Evolutionary conservation across 2,888 invertebrate genomes (phyloP).

Genomic region (Zhuqinia jingwanae): DNA sequence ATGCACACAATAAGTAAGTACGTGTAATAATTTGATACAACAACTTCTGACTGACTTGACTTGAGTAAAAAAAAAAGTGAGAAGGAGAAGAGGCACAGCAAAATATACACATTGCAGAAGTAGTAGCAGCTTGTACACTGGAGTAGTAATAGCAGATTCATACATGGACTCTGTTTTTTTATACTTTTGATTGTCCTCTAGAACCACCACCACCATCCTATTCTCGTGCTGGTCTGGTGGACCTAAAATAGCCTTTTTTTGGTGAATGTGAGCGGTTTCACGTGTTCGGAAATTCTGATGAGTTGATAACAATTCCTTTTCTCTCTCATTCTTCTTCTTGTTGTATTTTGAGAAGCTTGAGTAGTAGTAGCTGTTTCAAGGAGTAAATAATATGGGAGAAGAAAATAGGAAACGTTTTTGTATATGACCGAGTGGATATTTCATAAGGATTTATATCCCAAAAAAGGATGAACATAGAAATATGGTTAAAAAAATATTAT

Average conservation of each 20-base stretch:
- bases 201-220: not conserved
- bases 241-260: not conserved
- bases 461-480: not conserved
- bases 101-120: not conserved
- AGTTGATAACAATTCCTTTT: conserved; percentile 52
- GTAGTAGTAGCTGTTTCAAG: conserved; percentile 5
- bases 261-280: conserved; percentile 69
- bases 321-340: not conserved
- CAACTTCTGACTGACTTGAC: conserved; percentile 12
- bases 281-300: conserved; percentile 70
- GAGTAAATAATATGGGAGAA: conserved; percentile 24
- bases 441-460: not conserved
- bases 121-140: not conserved
- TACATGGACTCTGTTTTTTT: conserved; percentile 1
- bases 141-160: not conserved
- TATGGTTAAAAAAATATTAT: not conserved
- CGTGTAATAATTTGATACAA: not conserved
- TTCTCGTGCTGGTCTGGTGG: not conserved
- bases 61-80: not conserved
- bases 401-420: not conserved
- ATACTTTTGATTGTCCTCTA: conserved; percentile 3
- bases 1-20: not conserved
- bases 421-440: not conserved
- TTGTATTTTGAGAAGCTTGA: too few relatives aligned
- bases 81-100: not conserved